Evolutionary conservation across 1,140 invertebrate species (phyloP).

Genomic region (Drosophila chauvacae): DNA sequence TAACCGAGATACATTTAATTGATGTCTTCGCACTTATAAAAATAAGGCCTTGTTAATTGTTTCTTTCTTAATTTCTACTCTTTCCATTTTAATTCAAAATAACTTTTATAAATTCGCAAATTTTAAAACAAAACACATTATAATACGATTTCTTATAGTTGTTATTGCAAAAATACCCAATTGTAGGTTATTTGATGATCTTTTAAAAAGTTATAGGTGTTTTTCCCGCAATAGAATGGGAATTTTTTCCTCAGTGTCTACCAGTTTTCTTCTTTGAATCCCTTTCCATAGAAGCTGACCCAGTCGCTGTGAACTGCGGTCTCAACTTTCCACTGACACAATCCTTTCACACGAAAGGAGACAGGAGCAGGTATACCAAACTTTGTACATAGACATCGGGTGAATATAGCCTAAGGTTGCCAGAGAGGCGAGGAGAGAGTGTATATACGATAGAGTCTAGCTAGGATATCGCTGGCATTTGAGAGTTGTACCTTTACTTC

Average conservation of each 20-base stretch:
- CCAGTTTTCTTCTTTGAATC: not conserved
- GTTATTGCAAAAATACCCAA: not conserved
- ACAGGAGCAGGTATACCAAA: not conserved
- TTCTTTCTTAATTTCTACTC: too few species aligned
- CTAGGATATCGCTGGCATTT: conserved; percentile 47
- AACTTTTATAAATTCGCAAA: not conserved
- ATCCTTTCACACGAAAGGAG: conserved; percentile 11
- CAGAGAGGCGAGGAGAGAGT: conserved; percentile 35
- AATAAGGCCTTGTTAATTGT: not conserved
- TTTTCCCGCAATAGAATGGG: not conserved
- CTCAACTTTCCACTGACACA: not conserved
- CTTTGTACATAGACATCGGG: conserved; percentile 31
- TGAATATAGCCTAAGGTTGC: conserved; percentile 33
- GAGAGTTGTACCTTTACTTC: conserved; percentile 76
- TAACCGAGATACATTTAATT: too few species aligned
- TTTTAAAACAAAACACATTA: not conserved
- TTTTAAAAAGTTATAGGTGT: not conserved
- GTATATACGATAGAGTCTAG: conserved; percentile 33
- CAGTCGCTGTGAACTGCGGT: not conserved
- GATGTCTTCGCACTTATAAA: not conserved
- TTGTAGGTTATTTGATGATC: not conserved
- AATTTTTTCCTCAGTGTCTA: conserved; percentile 7
- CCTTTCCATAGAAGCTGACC: not conserved
- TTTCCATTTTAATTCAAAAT: not conserved
- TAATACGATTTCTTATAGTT: too few species aligned